These are phyloP conservation scores for Lophius piscatorius DNA, from an alignment of 2,113 vertebrate species.

Conservation along the genomic window DNA sequence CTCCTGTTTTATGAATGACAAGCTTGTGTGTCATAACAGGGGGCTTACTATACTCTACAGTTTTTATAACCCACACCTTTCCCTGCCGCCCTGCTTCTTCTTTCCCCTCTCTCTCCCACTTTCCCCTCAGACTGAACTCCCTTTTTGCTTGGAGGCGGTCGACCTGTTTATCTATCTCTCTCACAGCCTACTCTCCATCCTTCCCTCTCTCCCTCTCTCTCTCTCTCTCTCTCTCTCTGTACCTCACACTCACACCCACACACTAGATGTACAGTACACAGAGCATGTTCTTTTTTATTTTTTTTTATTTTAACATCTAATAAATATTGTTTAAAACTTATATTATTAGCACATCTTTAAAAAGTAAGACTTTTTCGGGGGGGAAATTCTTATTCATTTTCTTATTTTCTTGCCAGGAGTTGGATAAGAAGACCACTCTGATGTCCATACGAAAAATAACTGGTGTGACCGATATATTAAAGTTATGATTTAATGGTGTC, in stretches of 20 bases:
- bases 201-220: not conserved
- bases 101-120: conserved; percentile 36
- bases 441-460: too few relatives aligned
- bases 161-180: conserved; percentile 57
- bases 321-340: too few relatives aligned
- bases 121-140: conserved; percentile 57
- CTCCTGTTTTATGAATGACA: conserved; percentile 67
- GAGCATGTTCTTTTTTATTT: too few relatives aligned
- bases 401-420: too few relatives aligned
- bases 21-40: conserved; percentile 77
- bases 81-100: conserved; percentile 41
- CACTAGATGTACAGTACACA: conserved; percentile 22
- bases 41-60: conserved; percentile 69
- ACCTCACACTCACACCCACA: too few relatives aligned
- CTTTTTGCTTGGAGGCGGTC: conserved; percentile 50
- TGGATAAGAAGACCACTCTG: too few relatives aligned
- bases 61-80: conserved; percentile 76
- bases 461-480: too few relatives aligned
- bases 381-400: too few relatives aligned
- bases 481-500: too few relatives aligned
- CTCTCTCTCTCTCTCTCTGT: not conserved
- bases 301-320: too few relatives aligned
- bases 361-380: too few relatives aligned
- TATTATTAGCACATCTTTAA: too few relatives aligned
- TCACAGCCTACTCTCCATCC: not conserved